Percentiles rank a stretch among this genome's conserved stretches.
These are phyloP conservation scores for Dryas iulia DNA, from an alignment of 1,140 invertebrate genomes.

Conservation along the genomic window DNA sequence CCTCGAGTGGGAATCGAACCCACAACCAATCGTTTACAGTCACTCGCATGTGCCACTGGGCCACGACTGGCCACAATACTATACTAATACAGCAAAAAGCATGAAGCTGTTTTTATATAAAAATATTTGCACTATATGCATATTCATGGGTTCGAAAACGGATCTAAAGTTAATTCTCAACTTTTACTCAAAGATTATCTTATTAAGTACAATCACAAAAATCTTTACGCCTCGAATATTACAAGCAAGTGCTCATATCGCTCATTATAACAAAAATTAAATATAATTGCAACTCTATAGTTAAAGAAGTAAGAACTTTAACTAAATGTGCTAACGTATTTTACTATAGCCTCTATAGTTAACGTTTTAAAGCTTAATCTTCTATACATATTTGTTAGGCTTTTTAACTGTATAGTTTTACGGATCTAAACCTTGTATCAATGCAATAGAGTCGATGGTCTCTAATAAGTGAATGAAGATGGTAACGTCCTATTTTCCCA, in stretches of 20 bases:
- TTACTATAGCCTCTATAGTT: not conserved
- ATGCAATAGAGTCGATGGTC: not conserved
- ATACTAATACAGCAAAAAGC: too few relatives aligned
- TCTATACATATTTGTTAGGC: not conserved
- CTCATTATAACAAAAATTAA: not conserved
- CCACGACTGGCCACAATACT: too few relatives aligned
- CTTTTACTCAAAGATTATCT: constrained; percentile 20
- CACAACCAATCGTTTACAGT: too few relatives aligned
- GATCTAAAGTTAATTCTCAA: not conserved
- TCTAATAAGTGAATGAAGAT: not conserved
- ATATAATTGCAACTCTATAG: not conserved
- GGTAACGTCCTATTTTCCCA: constrained; percentile 17
- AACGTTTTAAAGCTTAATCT: not conserved
- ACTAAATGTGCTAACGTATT: not conserved
- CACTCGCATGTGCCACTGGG: too few relatives aligned
- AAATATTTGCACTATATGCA: not conserved
- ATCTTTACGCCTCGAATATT: constrained; percentile 25
- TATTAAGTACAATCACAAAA: constrained; percentile 11
- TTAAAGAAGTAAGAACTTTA: not conserved
- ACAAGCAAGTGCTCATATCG: not conserved
- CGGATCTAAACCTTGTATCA: not conserved
- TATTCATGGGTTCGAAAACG: not conserved
- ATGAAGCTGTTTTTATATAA: too few relatives aligned
- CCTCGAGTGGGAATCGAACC: too few relatives aligned
- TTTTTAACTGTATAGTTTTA: not conserved